Base-by-base conservation (phyloP, 1,140 invertebrate species). In the Anastrepha obliqua region DNA sequence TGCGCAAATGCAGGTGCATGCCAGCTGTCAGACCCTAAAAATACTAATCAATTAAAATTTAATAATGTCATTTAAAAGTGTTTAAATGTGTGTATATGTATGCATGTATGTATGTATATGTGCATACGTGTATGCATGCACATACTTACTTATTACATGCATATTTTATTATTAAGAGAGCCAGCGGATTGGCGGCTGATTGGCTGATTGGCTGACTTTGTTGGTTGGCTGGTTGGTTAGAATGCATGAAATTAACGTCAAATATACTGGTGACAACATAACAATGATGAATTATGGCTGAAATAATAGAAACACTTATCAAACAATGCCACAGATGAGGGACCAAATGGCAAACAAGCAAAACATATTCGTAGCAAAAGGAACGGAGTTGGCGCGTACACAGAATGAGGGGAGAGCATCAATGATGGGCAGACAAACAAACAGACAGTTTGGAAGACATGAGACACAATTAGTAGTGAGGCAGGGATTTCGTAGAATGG, bases 181-280 rank as follows among this genome's bases (percentile, higher is more conserved):
- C 58, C 6, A 62, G 29, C 44, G 6, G 85, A 60, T 65, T 62
- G 85, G 29, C 62, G 39, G 85, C 17, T 65, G 85, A 62, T 65
- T 86, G 20, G 44, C n/a, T 55, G 70, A n/a, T n/a, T 81, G 55
- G 55, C 47, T 81, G 74, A 55, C 11, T 42, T 70, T 47, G 44
- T 20, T 78, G 74, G 39, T 81, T 20, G 47, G 47, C 17, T 81
- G 11, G 47, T 13, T 81, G 74, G 17, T 55, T 81, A 17, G 74
- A 81, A 81, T 81, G 74, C 74, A 81, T 81, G 74, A 81, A 81
- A 81, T 81, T 81, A 81, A 81, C 11, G 74, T 81, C 51, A 81
- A 81, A 81, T 81, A 81, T 81, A 47, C 47, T 81, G 74, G 74
- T 81, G 74, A 55, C 74, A 81, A 81, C 47, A 81, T 81, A 81